These are phyloP conservation scores for Torymus auratus DNA, from an alignment of 2,888 invertebrate genomes.

Conservation along the genomic window DNA sequence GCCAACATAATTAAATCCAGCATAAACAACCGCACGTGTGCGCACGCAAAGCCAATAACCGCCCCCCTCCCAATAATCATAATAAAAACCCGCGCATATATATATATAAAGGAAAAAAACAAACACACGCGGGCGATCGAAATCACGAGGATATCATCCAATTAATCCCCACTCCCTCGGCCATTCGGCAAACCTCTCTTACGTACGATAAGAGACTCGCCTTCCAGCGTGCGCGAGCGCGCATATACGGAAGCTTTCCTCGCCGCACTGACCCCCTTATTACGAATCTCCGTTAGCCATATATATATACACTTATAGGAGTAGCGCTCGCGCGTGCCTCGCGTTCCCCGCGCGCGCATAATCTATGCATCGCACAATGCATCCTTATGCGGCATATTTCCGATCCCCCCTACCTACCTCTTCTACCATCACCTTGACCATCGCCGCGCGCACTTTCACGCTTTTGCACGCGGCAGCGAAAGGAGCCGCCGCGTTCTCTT, in stretches of 20 bases:
- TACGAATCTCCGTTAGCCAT: constrained; percentile 44
- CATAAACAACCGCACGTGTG: too few species aligned
- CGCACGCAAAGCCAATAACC: too few species aligned
- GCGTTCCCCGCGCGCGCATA: not conserved
- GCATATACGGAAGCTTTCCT: constrained; percentile 5
- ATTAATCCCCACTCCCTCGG: not conserved
- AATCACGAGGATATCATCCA: not conserved
- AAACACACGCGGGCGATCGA: not conserved
- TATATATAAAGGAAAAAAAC: not conserved
- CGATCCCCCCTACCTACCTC: constrained; percentile 38
- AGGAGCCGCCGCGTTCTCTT: constrained; percentile 3
- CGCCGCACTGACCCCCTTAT: constrained; percentile 51
- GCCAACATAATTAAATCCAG: too few species aligned
- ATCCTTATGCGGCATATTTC: constrained; percentile 59
- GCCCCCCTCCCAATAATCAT: not conserved
- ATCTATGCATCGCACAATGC: constrained; percentile 43
- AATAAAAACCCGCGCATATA: not conserved
- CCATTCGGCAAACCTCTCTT: not conserved
- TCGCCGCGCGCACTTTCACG: constrained; percentile 63
- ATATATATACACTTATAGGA: not conserved
- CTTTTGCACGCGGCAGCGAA: constrained; percentile 55
- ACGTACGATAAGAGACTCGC: too few species aligned
- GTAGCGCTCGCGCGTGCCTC: not conserved
- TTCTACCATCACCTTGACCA: constrained; percentile 63
- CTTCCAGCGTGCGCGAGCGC: not conserved